A percentile compares a stretch with the other conserved stretches of the same genome.
These are phyloP conservation scores for Sebastes iracundus DNA, from an alignment of 2,797 vertebrate genomes.

Conservation along the genomic window DNA sequence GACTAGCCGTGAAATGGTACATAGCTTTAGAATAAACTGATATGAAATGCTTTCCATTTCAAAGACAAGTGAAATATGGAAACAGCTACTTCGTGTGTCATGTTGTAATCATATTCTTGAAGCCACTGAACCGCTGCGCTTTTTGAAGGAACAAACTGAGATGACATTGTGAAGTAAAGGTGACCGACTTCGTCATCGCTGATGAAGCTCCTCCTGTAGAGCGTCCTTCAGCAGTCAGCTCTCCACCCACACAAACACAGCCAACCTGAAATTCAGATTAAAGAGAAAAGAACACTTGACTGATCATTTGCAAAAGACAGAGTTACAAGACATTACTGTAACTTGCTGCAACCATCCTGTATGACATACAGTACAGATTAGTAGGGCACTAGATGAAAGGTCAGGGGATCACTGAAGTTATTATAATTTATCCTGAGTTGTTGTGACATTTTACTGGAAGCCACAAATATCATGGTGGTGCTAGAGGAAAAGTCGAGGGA, in stretches of 20 bases:
- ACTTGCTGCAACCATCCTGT: background rate
- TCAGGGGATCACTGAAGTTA: background rate
- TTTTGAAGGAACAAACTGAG: background rate
- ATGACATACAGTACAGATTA: background rate
- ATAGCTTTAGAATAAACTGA: background rate
- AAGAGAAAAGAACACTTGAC: constrained; percentile 14
- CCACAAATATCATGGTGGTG: too few species aligned
- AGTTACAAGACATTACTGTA: constrained; percentile 1
- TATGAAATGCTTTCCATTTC: constrained; percentile 11
- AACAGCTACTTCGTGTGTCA: background rate
- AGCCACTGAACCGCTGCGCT: background rate
- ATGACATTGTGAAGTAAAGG: constrained; percentile 46
- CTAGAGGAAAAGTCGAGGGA: too few species aligned
- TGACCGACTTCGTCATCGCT: constrained; percentile 25
- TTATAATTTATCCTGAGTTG: background rate
- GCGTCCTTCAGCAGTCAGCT: constrained; percentile 41
- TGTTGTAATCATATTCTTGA: background rate
- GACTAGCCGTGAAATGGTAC: background rate
- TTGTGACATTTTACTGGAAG: too few species aligned
- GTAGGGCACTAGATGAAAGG: background rate
- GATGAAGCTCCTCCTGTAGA: constrained; percentile 31
- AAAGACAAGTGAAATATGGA: background rate
- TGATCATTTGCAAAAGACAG: constrained; percentile 7
- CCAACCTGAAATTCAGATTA: constrained; percentile 32
- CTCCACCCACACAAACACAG: constrained; percentile 53